Evolutionary conservation across 2,888 invertebrate species (phyloP), one percentile per base, ranked within the genome.

Genomic region (Labia minor): DNA sequence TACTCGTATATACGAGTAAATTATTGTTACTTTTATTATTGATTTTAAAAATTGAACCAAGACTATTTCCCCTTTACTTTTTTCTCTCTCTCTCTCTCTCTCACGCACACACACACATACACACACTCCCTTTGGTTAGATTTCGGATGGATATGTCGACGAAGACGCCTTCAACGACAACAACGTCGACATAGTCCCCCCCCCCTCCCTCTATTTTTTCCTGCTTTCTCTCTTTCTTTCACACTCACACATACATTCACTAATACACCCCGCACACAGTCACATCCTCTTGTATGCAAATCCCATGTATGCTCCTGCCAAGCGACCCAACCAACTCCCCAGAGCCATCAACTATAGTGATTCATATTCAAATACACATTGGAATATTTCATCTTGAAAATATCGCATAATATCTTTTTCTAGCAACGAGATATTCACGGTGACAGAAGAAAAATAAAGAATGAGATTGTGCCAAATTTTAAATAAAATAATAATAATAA

Each of bases 341-440:
- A 49, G 49, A 49, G 49, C 49, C 49, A 49, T 49, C 49, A 49
- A 49, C 49, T 49, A 49, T 49, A 49, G 49, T 49, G 49, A 49
- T 49, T 49, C 49, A 49, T 49, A 49, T 49, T 49, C 49, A 49
- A 49, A 49, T 49, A 49, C 49, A 49, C 49, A 49, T 49, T 49
- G 49, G 49, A 49, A 49, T 49, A 49, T 49, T 49, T 49, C 49
- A 49, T 49, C 49, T 49, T 49, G 49, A 49, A 49, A 49, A 49
- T 49, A 49, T 49, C 49, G 49, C 49, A 49, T 49, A 49, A 49
- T 49, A 49, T 49, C 49, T 49, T 49, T 49, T 49, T 16, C 49
- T 49, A 49, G 49, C 14, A 49, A 14, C 26, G n/a, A 49, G 49
- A 49, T 49, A 49, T 49, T 49, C 49, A 49, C 49, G 49, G 49